Evolutionary conservation across 2,888 invertebrate genomes (phyloP), one percentile per base, ranked within the genome.

Genomic region (Melanostoma mellinum): DNA sequence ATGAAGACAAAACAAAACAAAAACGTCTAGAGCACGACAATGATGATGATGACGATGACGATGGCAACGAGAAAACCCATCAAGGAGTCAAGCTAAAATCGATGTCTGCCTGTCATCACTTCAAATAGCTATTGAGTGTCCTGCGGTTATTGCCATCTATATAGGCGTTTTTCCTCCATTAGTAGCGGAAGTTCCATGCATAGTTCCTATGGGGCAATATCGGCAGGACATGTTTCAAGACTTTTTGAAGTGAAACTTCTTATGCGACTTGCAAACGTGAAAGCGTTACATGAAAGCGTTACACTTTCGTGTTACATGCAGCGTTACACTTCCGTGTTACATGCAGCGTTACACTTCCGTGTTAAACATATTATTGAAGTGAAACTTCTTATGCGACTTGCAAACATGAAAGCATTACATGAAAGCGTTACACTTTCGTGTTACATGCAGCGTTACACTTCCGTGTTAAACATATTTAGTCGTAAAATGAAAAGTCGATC

Each of bases 111-210:
- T 53, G 44, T 76, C 69, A 71, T 75, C 53, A 71, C 69, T 79
- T 74, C 67, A 75, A 84, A 84, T 69, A 78, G 65, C 69, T 79
- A 71, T 84, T 68, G 53, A 84, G 84, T 84, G 73, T 65, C 74
- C 73, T 84, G 61, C 55, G 79, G 74, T 84, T 84, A 74, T 79
- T 84, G 79, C 74, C 65, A 71, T 78, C 69, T 71, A 20, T 20
- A 20, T 20, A 63, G 73, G 79, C 65, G 79, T 60, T 75, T 71
- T 75, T 71, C 20, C 48, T 53, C 71, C 68, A 74, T 63, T 69
- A 73, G 40, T 46, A 61, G 48, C 38, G 73, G 30, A 40, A 68
- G 35, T 53, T 40, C 63, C 46, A 72, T 56, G 10, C n/a, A 8
- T 50, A 63, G 61, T 40, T 53, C 55, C 65, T 67, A 40, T 44